phyloP scores from a whole-genome alignment of 2,888 invertebrate species.

The Drosophila melanosoma region DNA sequence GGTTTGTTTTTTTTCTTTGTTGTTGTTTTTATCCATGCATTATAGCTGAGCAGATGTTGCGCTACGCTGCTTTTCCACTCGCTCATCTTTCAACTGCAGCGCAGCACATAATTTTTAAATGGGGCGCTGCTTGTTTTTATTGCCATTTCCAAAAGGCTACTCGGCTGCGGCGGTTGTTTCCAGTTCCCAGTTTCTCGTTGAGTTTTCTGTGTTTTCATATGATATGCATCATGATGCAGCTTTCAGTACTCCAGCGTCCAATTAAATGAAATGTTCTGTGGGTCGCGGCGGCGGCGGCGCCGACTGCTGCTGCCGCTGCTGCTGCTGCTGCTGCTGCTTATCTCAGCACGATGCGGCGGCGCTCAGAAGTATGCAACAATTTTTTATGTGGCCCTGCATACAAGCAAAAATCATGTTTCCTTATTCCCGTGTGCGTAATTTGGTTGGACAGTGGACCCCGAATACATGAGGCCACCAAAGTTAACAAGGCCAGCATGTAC shows the following conservation, averaged over 20 bases:
- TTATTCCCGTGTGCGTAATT: conserved; percentile 81
- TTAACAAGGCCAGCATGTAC: conserved; percentile 63
- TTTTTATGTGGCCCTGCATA: conserved; percentile 76
- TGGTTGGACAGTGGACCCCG: conserved; percentile 57
- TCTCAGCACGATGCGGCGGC: conserved; percentile 51
- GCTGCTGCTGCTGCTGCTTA: conserved; percentile 46
- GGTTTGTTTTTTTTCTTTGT: not conserved
- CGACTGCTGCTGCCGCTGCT: conserved; percentile 38
- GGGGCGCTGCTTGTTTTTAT: conserved; percentile 77
- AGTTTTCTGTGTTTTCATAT: conserved; percentile 44
- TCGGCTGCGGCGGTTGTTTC: conserved; percentile 11
- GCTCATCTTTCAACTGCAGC: conserved; percentile 36
- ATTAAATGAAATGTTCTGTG: conserved; percentile 76
- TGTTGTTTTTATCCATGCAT: conserved; percentile 28
- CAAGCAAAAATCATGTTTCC: conserved; percentile 82
- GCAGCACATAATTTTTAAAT: conserved; percentile 77
- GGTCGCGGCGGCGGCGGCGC: conserved; percentile 32
- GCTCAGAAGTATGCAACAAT: conserved; percentile 73
- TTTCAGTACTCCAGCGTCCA: conserved; percentile 79
- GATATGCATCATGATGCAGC: conserved; percentile 76
- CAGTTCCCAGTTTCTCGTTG: conserved; percentile 34
- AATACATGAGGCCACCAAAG: conserved; percentile 62
- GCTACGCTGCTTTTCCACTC: conserved; percentile 23
- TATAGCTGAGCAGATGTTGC: conserved; percentile 51
- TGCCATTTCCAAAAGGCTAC: conserved; percentile 52